These are phyloP conservation scores for Aurelia coerulea DNA, from an alignment of 30 jellyfish, hydroid and myxozoan genomes.

Conservation along the genomic window DNA sequence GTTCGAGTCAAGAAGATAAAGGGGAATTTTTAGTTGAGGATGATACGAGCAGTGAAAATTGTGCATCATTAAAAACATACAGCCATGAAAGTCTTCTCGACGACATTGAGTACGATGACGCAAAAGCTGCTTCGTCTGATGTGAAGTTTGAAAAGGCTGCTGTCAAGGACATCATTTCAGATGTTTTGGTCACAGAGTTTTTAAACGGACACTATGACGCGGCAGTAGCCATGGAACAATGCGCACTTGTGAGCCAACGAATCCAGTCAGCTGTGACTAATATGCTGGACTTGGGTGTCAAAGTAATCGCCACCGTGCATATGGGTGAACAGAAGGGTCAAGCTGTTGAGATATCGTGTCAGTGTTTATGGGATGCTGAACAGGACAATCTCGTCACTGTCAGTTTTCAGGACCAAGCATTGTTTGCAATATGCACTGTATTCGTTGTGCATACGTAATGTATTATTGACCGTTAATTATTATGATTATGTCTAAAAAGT, in stretches of 20 bases:
- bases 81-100: slow-evolving; percentile 55
- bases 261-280: slow-evolving; percentile 64
- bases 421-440: slow-evolving; percentile 77
- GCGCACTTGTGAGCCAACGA: slow-evolving; percentile 74
- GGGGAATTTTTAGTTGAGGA: slow-evolving; percentile 36
- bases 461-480: too few species aligned
- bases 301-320: slow-evolving; percentile 71
- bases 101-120: slow-evolving; percentile 17
- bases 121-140: slow-evolving; percentile 21
- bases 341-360: slow-evolving; percentile 79
- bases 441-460: slow-evolving; percentile 59
- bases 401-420: slow-evolving; percentile 71
- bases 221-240: slow-evolving; percentile 59
- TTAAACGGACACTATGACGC: slow-evolving; percentile 55
- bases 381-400: slow-evolving; percentile 75
- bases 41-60: background rate
- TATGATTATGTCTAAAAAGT: too few species aligned
- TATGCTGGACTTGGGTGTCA: slow-evolving; percentile 47
- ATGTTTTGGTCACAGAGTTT: slow-evolving; percentile 74
- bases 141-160: slow-evolving; percentile 53
- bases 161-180: slow-evolving; percentile 66
- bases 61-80: slow-evolving; percentile 34
- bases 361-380: slow-evolving; percentile 85
- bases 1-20: slow-evolving; percentile 13
- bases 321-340: slow-evolving; percentile 81